These are phyloP conservation scores for Melipona beecheii DNA, from an alignment of 2,888 invertebrate species.

Conservation along the genomic window DNA sequence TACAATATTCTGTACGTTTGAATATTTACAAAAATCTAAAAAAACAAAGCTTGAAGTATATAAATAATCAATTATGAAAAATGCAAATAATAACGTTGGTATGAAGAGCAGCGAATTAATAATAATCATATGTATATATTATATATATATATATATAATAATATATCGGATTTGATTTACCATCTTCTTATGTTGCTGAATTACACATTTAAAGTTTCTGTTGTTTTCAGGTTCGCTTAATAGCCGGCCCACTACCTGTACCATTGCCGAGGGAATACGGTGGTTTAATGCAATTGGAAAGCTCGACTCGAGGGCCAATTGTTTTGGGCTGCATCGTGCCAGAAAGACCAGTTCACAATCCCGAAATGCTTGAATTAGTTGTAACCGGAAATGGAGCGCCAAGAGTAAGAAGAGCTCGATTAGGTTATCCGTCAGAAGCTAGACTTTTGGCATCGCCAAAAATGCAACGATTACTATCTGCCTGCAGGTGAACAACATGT, in stretches of 20 bases:
- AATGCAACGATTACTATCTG: slow-evolving; percentile 84
- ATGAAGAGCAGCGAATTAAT: no score
- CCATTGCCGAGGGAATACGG: slow-evolving; percentile 82
- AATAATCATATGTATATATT: no score
- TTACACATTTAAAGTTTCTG: neutral
- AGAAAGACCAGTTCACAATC: slow-evolving; percentile 82
- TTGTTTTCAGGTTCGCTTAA: slow-evolving; percentile 83
- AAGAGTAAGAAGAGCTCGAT: slow-evolving; percentile 79
- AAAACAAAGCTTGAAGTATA: neutral
- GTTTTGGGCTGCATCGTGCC: slow-evolving; percentile 85
- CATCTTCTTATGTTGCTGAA: neutral
- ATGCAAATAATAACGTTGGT: neutral
- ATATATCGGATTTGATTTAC: neutral
- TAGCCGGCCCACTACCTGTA: slow-evolving; percentile 83
- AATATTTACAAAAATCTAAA: neutral
- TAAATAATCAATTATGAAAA: neutral
- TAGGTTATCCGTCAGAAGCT: slow-evolving; percentile 83
- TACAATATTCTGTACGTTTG: neutral
- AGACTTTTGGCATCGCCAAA: slow-evolving; percentile 84
- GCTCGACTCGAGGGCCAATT: slow-evolving; percentile 83
- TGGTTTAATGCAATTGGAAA: slow-evolving; percentile 83
- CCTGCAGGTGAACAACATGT: slow-evolving; percentile 81
- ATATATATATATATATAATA: no score
- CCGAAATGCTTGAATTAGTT: slow-evolving; percentile 82
- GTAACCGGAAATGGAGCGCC: slow-evolving; percentile 82